Conservation (phyloP, 2,113 vertebrate species). For the Rhabdornis inornatus region DNA sequence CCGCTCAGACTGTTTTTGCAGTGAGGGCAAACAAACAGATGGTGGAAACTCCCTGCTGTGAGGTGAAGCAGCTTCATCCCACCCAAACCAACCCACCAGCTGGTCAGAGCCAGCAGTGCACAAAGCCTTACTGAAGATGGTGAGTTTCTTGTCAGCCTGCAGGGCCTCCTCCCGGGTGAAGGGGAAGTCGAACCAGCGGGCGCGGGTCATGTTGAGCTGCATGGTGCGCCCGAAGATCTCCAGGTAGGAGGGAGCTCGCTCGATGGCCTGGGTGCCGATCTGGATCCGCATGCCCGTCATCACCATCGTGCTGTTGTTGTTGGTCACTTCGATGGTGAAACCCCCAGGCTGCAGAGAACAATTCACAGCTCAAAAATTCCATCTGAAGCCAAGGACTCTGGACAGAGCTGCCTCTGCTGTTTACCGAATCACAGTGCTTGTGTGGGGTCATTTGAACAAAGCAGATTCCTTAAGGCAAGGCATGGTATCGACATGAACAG, state of each 20-base stretch:
- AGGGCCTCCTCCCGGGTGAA: conserved; percentile 96
- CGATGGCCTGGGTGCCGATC: conserved; percentile 93
- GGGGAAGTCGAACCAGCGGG: conserved; percentile 97
- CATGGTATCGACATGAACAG: rapidly evolving
- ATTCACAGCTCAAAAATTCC: not conserved
- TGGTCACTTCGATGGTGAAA: conserved; percentile 92
- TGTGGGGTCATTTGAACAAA: not conserved
- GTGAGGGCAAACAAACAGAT: rapidly evolving
- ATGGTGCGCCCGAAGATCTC: conserved; percentile 97
- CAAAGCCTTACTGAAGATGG: conserved; percentile 88
- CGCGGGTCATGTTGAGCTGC: conserved; percentile 95
- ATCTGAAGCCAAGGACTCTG: not conserved
- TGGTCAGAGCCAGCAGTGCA: not conserved
- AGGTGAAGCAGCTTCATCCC: not conserved
- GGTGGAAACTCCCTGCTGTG: not conserved
- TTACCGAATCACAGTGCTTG: not conserved
- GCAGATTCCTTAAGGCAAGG: not conserved
- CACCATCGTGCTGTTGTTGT: conserved; percentile 97
- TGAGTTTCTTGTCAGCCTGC: conserved; percentile 96
- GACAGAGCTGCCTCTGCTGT: not conserved
- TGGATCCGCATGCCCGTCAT: conserved; percentile 98
- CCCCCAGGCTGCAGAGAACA: conserved; percentile 84
- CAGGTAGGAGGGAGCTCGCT: conserved; percentile 90
- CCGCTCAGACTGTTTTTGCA: not conserved
- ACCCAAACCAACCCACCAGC: not conserved